phyloP scores from a whole-genome alignment of 2,797 vertebrate genomes.

The Coreius guichenoti region DNA sequence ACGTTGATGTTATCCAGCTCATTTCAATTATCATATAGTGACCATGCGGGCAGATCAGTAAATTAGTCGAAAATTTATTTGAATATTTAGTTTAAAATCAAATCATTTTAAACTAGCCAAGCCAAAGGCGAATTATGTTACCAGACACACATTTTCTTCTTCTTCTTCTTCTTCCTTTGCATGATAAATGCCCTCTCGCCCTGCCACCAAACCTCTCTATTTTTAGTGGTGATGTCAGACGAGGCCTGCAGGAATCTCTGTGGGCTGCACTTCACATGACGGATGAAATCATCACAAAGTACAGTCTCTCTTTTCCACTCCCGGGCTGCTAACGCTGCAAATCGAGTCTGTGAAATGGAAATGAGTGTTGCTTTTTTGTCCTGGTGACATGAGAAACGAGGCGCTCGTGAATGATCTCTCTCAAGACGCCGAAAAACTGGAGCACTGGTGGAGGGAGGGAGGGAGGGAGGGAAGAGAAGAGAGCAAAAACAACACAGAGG shows the following conservation, averaged over 20 bases:
- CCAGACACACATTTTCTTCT: constrained; percentile 36
- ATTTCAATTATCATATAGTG: too few species aligned
- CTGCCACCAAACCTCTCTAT: constrained; percentile 60
- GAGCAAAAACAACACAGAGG: constrained; percentile 13
- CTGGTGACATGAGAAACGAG: constrained; percentile 65
- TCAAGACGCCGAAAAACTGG: constrained; percentile 57
- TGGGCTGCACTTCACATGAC: constrained; percentile 65
- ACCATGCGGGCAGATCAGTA: too few species aligned
- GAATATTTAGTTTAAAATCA: too few species aligned
- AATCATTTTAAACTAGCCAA: too few species aligned
- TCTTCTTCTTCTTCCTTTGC: constrained; percentile 38
- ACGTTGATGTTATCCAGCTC: too few species aligned
- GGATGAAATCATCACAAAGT: constrained; percentile 66
- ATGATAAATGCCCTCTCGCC: constrained; percentile 63
- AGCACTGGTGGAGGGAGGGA: constrained; percentile 30
- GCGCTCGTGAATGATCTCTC: constrained; percentile 68
- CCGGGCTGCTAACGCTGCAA: constrained; percentile 58
- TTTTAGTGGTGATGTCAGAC: constrained; percentile 64
- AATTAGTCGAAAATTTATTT: too few species aligned
- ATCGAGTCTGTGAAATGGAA: constrained; percentile 82
- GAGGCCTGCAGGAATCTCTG: constrained; percentile 60
- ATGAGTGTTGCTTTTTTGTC: constrained; percentile 70
- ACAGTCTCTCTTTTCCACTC: constrained; percentile 50
- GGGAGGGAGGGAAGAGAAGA: background rate
- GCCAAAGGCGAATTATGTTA: too few species aligned